Base-by-base conservation (phyloP, 2,888 invertebrate genomes). In the Himalopsyche kuldschensis region DNA sequence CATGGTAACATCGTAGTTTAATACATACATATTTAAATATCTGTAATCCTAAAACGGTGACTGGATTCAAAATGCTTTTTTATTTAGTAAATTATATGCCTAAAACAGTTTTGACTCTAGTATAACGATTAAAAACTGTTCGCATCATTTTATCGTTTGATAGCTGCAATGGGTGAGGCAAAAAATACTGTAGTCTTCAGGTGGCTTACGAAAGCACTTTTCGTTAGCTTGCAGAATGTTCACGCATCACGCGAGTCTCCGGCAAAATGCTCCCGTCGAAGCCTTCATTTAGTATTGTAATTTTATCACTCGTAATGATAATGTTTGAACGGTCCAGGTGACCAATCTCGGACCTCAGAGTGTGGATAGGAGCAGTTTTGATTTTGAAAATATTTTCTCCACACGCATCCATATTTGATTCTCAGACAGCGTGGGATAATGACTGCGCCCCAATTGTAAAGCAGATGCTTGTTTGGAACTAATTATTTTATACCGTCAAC, bases 281-380 rank as follows among this genome's bases (percentile, higher is more conserved):
- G 55, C 55, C 55, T 24, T 41, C 24, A 82, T 82, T 82, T 48
- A 35, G 63, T 82, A 82, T 82, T 84, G 63, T 82, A 84, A 84
- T 84, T 84, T 84, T 82, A 84, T 84, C 84, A 80, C 79, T 82
- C 35, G 55, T 84, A 84, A 84, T 84, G 82, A 82, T 79, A 46
- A 84, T 84, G 75, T 78, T 46, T 79, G 20, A 48, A n/a, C n/a
- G 24, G 31, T 4, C 17, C 35, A 41, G 41, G 35, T 17, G 24
- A 78, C 47, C 78, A 20, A 15, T 32, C 46, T 41, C 15, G 24
- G 76, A 75, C 69, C 46, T 76, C 55, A 75, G 55, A 79, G 48
- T 24, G 79, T 30, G 48, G 79, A 79, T 79, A 55, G 11, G 15
- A 41, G 15, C 55, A 55, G 48, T 20, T 79, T 30, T 79, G 79